Conservation (phyloP, 2,888 invertebrate genomes). For the Dasypogon diadema region DNA sequence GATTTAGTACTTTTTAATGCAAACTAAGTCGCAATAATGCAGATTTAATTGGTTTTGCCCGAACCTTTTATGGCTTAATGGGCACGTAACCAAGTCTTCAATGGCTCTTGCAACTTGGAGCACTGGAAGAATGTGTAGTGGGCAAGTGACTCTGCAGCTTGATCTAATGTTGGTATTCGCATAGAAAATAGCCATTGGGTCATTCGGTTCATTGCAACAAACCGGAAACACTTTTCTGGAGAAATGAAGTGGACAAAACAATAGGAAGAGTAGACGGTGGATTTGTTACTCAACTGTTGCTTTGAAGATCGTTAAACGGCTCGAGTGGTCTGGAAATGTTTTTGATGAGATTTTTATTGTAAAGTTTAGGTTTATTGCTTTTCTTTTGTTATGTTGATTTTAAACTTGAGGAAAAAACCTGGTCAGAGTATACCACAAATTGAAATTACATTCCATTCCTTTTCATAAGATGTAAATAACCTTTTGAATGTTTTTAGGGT, state of each 20-base stretch:
- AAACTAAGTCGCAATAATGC: conserved; percentile 4
- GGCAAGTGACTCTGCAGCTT: too few species aligned
- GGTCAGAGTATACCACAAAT: too few species aligned
- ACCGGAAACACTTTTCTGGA: conserved; percentile 34
- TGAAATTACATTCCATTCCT: too few species aligned
- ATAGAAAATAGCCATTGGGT: background rate
- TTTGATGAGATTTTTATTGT: too few species aligned
- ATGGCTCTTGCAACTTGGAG: background rate
- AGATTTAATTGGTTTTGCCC: background rate
- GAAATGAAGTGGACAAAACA: conserved; percentile 28
- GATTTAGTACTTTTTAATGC: conserved; percentile 26
- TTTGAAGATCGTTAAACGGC: too few species aligned
- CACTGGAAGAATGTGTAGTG: background rate
- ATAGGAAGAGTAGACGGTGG: conserved; percentile 15
- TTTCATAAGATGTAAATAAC: too few species aligned
- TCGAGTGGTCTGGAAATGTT: too few species aligned
- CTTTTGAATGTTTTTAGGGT: too few species aligned
- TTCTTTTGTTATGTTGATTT: too few species aligned
- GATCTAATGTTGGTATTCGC: conserved; percentile 2
- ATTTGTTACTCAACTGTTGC: background rate
- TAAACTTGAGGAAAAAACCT: too few species aligned
- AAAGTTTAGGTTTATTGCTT: too few species aligned
- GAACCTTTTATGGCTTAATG: background rate
- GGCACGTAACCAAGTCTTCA: background rate
- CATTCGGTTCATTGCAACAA: conserved; percentile 23